phyloP scores from a whole-genome alignment of 2,113 vertebrate species.

The Eulemur rufifrons region DNA sequence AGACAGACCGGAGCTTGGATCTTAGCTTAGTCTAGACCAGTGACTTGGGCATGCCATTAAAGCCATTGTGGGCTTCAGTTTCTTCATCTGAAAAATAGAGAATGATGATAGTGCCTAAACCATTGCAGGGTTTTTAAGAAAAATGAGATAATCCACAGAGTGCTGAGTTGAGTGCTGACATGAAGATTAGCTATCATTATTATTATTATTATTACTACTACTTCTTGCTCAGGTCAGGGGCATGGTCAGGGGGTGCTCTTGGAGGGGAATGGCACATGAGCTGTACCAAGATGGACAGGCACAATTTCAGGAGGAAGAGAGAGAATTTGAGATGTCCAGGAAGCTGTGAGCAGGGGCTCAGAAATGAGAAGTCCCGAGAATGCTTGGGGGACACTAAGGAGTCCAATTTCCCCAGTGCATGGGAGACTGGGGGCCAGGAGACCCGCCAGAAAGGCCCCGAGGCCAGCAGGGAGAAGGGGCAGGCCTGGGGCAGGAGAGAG shows the following conservation, averaged over 20 bases:
- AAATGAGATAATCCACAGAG: background rate
- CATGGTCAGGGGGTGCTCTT: background rate
- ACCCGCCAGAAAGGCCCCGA: background rate
- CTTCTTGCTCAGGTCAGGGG: background rate
- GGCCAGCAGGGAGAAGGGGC: background rate
- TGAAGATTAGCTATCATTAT: background rate
- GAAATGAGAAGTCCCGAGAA: background rate
- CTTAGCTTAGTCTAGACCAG: background rate
- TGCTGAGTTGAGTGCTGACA: background rate
- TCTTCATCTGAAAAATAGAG: background rate
- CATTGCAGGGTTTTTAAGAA: background rate
- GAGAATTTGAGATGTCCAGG: background rate
- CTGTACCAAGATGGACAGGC: background rate
- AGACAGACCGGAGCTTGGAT: background rate
- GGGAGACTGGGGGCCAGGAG: background rate
- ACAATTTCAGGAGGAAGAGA: background rate
- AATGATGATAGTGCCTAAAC: background rate
- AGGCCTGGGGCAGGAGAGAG: too few species aligned
- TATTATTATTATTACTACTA: background rate
- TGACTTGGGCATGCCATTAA: background rate
- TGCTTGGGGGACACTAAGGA: background rate
- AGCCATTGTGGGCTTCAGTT: slow-evolving; percentile 9
- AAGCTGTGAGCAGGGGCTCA: background rate
- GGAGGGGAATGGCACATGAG: background rate
- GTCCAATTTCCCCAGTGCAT: background rate